Percentiles rank a stretch among this genome's conserved stretches.
Evolutionary conservation across 2,888 invertebrate species (phyloP).

Genomic region (Coelinius sp.): DNA sequence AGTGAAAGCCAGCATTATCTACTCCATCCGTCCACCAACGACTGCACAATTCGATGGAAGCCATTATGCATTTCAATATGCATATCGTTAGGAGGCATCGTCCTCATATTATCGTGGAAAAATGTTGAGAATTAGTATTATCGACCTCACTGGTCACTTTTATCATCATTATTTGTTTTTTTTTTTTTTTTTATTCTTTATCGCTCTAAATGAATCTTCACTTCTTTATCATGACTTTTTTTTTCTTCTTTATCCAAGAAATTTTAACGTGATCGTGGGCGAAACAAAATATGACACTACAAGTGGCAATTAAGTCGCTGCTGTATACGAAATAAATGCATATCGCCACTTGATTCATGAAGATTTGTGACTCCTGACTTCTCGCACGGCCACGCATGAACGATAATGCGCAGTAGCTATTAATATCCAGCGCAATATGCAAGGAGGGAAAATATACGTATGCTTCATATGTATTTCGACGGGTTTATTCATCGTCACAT

Average conservation of each 20-base stretch:
- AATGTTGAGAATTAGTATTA: slow-evolving; percentile 24
- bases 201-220: background rate
- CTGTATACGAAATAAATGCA: slow-evolving; percentile 37
- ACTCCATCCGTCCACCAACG: slow-evolving; percentile 8
- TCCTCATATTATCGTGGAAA: slow-evolving; percentile 33
- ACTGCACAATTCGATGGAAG: slow-evolving; percentile 20
- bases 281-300: slow-evolving; percentile 49
- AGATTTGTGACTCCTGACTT: slow-evolving; percentile 56
- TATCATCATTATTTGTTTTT: slow-evolving; percentile 8
- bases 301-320: slow-evolving; percentile 52
- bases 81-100: slow-evolving; percentile 35
- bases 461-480: slow-evolving; percentile 34
- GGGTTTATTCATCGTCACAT: slow-evolving; percentile 29
- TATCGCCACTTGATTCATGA: slow-evolving; percentile 57
- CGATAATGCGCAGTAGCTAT: slow-evolving; percentile 67
- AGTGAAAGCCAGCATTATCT: slow-evolving; percentile 15
- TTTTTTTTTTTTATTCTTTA: background rate
- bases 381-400: slow-evolving; percentile 57
- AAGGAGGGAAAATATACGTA: slow-evolving; percentile 28
- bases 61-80: slow-evolving; percentile 34
- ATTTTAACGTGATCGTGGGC: slow-evolving; percentile 38
- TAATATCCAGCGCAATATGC: slow-evolving; percentile 56
- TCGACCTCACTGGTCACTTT: slow-evolving; percentile 9
- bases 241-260: background rate
- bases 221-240: slow-evolving; percentile 1